These are phyloP conservation scores for Phalacrocorax brasilianus DNA, from an alignment of 2,113 vertebrate genomes.

Conservation along the genomic window DNA sequence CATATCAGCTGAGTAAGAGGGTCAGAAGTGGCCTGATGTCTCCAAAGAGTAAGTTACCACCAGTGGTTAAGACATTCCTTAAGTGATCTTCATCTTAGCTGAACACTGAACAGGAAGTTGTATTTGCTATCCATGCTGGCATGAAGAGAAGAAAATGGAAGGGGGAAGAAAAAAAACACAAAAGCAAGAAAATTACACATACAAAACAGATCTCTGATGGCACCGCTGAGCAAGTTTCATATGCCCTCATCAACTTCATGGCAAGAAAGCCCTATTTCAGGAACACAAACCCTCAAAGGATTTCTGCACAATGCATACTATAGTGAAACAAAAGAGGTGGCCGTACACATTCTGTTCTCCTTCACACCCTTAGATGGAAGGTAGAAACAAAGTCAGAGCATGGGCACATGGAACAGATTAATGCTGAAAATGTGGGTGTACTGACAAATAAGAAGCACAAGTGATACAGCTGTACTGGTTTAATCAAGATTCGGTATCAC, in stretches of 20 bases:
- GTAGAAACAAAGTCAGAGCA: not conserved
- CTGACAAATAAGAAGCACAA: not conserved
- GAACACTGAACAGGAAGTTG: not conserved
- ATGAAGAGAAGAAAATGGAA: not conserved
- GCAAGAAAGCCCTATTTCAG: not conserved
- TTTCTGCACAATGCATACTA: not conserved
- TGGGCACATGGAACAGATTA: not conserved
- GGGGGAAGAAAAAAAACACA: no score
- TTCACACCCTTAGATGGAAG: not conserved
- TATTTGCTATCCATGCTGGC: not conserved
- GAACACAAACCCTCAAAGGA: not conserved
- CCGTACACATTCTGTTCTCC: not conserved
- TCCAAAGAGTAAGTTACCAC: not conserved
- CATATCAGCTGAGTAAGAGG: not conserved
- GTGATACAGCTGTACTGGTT: not conserved
- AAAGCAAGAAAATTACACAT: not conserved
- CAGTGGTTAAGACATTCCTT: not conserved
- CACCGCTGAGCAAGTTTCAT: not conserved
- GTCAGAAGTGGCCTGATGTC: not conserved
- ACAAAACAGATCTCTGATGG: not conserved
- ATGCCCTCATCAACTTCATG: accelerated
- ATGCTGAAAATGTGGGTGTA: not conserved
- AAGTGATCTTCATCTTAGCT: not conserved
- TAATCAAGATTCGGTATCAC: not conserved
- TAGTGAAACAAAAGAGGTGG: not conserved